phyloP scores from a whole-genome alignment of 2,113 vertebrate species.

The Cephalopholis sonnerati region DNA sequence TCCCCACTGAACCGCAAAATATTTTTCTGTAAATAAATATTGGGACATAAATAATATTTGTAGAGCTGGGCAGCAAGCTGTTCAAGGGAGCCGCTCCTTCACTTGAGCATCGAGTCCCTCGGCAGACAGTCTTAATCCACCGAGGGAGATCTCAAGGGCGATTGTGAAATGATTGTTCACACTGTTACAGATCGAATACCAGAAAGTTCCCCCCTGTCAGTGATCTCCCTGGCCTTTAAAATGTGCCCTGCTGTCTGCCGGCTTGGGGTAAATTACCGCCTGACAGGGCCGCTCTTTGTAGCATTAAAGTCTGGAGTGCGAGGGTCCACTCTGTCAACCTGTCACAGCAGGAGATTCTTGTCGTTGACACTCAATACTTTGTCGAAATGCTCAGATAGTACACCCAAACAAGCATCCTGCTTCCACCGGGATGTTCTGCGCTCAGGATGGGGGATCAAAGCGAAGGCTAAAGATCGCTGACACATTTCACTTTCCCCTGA shows the following conservation, averaged over 20 bases:
- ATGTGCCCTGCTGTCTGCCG: conserved; percentile 50
- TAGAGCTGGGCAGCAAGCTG: conserved; percentile 75
- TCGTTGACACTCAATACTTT: conserved; percentile 83
- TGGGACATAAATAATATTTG: conserved; percentile 75
- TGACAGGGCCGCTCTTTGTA: conserved; percentile 80
- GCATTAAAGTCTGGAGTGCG: conserved; percentile 76
- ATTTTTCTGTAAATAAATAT: conserved; percentile 81
- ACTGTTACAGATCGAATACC: conserved; percentile 44
- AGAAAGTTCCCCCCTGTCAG: conserved; percentile 42
- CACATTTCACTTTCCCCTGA: conserved; percentile 74
- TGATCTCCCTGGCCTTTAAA: conserved; percentile 50
- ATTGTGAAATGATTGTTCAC: conserved; percentile 63
- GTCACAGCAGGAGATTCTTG: conserved; percentile 80
- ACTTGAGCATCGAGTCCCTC: conserved; percentile 26
- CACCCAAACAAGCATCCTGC: conserved; percentile 58
- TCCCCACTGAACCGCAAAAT: conserved; percentile 79
- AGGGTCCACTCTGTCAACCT: conserved; percentile 76
- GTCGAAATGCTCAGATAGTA: conserved; percentile 70
- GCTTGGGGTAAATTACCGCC: conserved; percentile 75
- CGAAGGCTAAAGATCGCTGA: conserved; percentile 63
- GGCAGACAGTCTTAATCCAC: conserved; percentile 28
- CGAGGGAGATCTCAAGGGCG: conserved; percentile 22
- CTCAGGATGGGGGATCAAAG: conserved; percentile 70
- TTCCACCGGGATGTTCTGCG: conserved; percentile 43
- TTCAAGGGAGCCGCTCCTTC: conserved; percentile 63